These are phyloP conservation scores for Notamacropus eugenii DNA, from an alignment of 2,797 vertebrate genomes.

Conservation along the genomic window DNA sequence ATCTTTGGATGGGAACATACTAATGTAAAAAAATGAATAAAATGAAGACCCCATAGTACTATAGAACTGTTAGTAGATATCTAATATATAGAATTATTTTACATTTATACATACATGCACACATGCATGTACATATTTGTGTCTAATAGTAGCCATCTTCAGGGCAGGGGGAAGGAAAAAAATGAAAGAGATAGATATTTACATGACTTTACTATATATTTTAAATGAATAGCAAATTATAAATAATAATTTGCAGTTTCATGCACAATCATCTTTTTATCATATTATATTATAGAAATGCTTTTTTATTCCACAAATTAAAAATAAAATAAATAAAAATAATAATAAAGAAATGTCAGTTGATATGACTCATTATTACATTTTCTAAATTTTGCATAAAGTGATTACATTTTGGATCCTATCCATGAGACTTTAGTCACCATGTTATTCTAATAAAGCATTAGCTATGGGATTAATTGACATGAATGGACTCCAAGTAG, in stretches of 20 bases:
- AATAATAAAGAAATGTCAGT: background rate
- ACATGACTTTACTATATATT: background rate
- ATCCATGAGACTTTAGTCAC: too few species aligned
- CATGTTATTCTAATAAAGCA: too few species aligned
- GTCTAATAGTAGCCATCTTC: background rate
- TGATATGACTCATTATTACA: background rate
- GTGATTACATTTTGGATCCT: too few species aligned
- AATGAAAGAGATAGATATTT: background rate
- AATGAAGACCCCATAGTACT: too few species aligned
- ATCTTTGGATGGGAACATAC: background rate
- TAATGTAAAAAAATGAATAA: background rate
- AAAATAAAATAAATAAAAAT: background rate
- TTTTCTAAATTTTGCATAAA: background rate
- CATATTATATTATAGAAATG: background rate
- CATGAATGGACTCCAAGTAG: too few species aligned
- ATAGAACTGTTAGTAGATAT: background rate
- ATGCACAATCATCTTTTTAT: background rate
- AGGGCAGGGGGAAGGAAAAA: background rate
- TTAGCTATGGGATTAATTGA: too few species aligned
- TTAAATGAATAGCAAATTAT: background rate
- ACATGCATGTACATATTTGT: background rate
- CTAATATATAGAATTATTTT: background rate
- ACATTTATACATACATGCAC: background rate
- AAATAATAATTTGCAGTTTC: background rate
- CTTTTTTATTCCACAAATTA: background rate